Evolutionary conservation across 1,140 invertebrate genomes (phyloP).

Genomic region (Zaprionus tsacasi): DNA sequence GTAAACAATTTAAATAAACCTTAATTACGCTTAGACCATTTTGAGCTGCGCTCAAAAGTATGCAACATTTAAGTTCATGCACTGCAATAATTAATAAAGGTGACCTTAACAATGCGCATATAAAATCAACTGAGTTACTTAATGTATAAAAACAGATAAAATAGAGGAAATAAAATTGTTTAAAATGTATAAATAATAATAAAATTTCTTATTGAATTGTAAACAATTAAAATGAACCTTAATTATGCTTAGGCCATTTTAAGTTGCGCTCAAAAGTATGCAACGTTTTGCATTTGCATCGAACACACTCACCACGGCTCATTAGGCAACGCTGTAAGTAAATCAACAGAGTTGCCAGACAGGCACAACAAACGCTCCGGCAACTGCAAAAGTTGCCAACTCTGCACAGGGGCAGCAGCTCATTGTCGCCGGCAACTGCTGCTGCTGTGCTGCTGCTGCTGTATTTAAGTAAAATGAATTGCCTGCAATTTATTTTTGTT

Average conservation of each 20-base stretch:
- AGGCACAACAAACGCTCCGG: constrained; percentile 47
- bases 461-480: constrained; percentile 81
- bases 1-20: background rate
- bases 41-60: background rate
- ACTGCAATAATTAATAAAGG: too few relatives aligned
- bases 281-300: background rate
- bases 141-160: too few relatives aligned
- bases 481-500: constrained; percentile 80
- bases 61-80: background rate
- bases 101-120: background rate
- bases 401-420: constrained; percentile 31
- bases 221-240: background rate
- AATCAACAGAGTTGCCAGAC: constrained; percentile 53
- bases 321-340: constrained; percentile 34
- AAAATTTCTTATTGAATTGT: too few relatives aligned
- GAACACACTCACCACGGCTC: constrained; percentile 5
- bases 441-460: constrained; percentile 40
- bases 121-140: background rate
- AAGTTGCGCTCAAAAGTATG: constrained; percentile 7
- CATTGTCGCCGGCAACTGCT: constrained; percentile 30
- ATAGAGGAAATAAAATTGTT: too few relatives aligned
- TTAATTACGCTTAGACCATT: background rate
- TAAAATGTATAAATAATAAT: too few relatives aligned
- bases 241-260: background rate
- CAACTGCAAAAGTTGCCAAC: constrained; percentile 43